A percentile compares a stretch with the other conserved stretches of the same genome.
phyloP scores from a whole-genome alignment of 2,113 vertebrate species.

The Phylloscopus whistleri region DNA sequence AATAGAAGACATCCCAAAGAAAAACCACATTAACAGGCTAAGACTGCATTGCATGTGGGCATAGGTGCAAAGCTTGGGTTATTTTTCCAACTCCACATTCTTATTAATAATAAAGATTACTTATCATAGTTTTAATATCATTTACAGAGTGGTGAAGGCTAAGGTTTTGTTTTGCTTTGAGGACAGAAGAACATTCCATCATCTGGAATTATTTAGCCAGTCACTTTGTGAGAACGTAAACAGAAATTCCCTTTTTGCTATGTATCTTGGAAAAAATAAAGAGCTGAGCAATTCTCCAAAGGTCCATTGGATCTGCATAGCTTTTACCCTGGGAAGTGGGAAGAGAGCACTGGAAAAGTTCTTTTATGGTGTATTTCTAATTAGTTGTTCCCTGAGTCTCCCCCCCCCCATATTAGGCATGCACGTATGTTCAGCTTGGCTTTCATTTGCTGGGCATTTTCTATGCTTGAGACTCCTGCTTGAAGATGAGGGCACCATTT shows the following conservation, averaged over 20 bases:
- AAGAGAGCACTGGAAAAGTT: conserved; percentile 6
- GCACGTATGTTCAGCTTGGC: not conserved
- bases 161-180: conserved; percentile 34
- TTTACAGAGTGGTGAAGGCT: not conserved
- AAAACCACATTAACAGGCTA: not conserved
- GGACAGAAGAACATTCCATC: conserved; percentile 43
- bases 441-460: not conserved
- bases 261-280: conserved; percentile 54
- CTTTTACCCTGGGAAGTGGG: conserved; percentile 16
- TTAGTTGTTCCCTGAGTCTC: not conserved
- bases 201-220: conserved; percentile 67
- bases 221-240: conserved; percentile 49
- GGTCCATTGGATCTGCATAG: not conserved
- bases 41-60: not conserved
- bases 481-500: not conserved
- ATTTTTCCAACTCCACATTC: not conserved
- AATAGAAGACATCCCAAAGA: not conserved
- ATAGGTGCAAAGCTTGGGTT: not conserved
- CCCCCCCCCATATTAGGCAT: not conserved
- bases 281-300: conserved; percentile 26
- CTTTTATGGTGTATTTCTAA: not conserved
- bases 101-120: not conserved
- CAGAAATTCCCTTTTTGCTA: conserved; percentile 53
- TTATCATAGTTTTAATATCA: not conserved
- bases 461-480: not conserved